These are phyloP conservation scores for Eumeta japonica DNA, from an alignment of 1,140 invertebrate genomes.

Conservation along the genomic window DNA sequence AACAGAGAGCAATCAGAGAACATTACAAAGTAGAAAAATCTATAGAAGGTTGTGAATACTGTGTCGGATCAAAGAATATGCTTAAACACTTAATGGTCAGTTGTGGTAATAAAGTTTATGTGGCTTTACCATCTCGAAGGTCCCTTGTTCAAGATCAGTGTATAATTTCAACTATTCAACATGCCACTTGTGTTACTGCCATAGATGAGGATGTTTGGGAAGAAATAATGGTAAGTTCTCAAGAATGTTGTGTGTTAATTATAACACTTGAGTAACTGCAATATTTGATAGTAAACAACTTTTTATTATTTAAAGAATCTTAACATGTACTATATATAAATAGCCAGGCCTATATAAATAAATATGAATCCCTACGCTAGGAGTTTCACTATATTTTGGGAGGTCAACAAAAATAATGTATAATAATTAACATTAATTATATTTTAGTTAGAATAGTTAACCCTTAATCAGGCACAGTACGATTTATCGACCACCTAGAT, in stretches of 20 bases:
- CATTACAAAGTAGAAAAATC: constrained; percentile 67
- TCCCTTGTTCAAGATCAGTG: constrained; percentile 88
- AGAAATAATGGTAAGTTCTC: constrained; percentile 74
- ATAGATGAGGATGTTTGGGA: constrained; percentile 93
- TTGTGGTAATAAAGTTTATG: constrained; percentile 77
- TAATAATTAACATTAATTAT: no score
- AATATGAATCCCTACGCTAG: background rate
- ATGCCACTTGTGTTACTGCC: constrained; percentile 73
- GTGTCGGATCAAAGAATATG: constrained; percentile 78
- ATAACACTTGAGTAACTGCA: background rate
- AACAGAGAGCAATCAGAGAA: constrained; percentile 70
- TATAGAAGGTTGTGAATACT: constrained; percentile 79
- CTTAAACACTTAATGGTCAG: constrained; percentile 86
- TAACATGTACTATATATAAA: background rate
- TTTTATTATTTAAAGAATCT: background rate
- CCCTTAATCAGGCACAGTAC: no score
- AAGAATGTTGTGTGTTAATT: background rate
- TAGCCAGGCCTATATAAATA: no score
- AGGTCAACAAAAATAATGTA: no score
- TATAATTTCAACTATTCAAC: constrained; percentile 81
- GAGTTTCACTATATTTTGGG: no score
- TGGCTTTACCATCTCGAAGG: constrained; percentile 74
- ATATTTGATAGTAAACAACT: constrained; percentile 1
- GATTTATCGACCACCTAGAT: no score
- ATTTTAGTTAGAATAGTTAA: no score